A percentile compares a stretch with the other conserved stretches of the same genome.
These are phyloP conservation scores for Morpho helenor DNA, from an alignment of 2,888 invertebrate species.

Conservation along the genomic window DNA sequence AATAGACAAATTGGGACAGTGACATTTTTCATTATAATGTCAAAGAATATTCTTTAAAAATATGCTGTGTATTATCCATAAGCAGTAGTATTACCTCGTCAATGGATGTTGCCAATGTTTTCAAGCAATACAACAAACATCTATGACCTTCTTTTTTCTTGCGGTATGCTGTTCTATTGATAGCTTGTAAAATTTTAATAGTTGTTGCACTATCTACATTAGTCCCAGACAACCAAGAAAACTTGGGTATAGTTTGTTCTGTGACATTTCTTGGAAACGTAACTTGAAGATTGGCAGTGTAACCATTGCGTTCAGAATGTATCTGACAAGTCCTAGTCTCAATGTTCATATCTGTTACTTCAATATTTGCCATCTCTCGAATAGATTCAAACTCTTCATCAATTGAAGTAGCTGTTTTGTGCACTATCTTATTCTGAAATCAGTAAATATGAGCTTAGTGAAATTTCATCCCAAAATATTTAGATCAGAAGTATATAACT, in stretches of 20 bases:
- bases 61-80: too few relatives aligned
- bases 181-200: conserved; percentile 86
- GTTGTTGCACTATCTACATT: conserved; percentile 85
- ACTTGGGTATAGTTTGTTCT: conserved; percentile 70
- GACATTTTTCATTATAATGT: too few relatives aligned
- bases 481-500: background rate
- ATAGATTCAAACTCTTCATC: conserved; percentile 76
- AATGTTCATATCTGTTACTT: conserved; percentile 79
- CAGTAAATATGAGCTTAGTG: conserved; percentile 1
- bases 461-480: background rate
- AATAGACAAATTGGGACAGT: too few relatives aligned
- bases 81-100: conserved; percentile 55
- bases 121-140: conserved; percentile 92
- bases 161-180: conserved; percentile 89
- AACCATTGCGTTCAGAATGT: conserved; percentile 74
- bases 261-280: conserved; percentile 78
- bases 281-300: conserved; percentile 76
- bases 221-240: conserved; percentile 73
- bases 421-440: conserved; percentile 55
- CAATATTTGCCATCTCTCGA: conserved; percentile 72
- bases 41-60: too few relatives aligned
- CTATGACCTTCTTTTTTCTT: conserved; percentile 91
- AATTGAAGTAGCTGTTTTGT: conserved; percentile 57
- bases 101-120: conserved; percentile 67
- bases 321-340: conserved; percentile 80